Base-by-base conservation (phyloP, 2,888 invertebrate species). In the Drosophila nr. perissopoda region DNA sequence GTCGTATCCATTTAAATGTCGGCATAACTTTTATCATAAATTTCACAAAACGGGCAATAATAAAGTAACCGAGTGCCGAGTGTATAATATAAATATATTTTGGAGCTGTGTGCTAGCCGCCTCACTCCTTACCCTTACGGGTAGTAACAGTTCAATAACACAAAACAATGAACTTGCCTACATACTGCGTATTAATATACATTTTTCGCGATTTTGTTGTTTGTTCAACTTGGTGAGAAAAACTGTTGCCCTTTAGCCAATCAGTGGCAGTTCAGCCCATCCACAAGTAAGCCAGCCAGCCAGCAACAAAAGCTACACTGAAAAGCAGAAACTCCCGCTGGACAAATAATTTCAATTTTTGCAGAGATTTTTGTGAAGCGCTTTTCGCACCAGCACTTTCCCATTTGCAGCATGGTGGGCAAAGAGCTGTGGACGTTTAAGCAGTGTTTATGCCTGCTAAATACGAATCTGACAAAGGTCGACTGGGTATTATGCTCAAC, bases 361-460 rank as follows among this genome's bases (percentile, higher is more conserved):
- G 25, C 64, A 51, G 59, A 57, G 71, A 54, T 74, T 71, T 70
- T 70, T 67, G 38, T 60, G 31, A 57, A 70, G 51, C 58, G 66
- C 13, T 67, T 62, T 64, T 52, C n/a, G 27, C 48, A 46, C 7
- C 46, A 25, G 25, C 29, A 31, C 46, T 27, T 13, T 46, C 27
- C 42, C 42, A 64, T 64, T 59, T 42, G 27, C 34, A 49, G 42
- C 25, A 53, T 59, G 54, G 49, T 54, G 64, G 29, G 38, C 66
- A 74, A 68, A 65, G 56, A 60, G 57, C 54, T 75, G 73, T 66
- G 52, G 67, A 64, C 65, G 76, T 76, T 88, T 81, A 86, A 88
- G 68, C 78, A 81, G 73, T 80, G 85, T 90, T 91, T 85, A 89
- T 81, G 80, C 74, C 76, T 77, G 78, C 79, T 83, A 76, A 84